Base-by-base conservation (phyloP, 2,113 vertebrate species). In the Riparia riparia region DNA sequence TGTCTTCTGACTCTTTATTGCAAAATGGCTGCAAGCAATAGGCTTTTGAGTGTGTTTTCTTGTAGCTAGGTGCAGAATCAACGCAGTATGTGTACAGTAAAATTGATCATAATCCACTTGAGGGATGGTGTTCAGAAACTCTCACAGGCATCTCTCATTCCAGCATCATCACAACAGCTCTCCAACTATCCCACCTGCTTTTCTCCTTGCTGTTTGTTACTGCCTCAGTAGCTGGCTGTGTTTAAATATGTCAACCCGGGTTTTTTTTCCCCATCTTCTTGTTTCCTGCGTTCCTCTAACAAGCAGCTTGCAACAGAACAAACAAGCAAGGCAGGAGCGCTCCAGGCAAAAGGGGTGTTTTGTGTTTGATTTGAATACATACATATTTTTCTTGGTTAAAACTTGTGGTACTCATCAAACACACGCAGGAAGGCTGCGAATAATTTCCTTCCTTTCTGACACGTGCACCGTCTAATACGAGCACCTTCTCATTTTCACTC, bases 311-410 rank as follows among this genome's bases (percentile, higher is more conserved):
- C 86, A 88, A 95, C 37, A 96, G 90, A 97, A 95, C 96, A 96
- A 97, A 93, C 94, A 91, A 90, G 65, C 89, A 89, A 93, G 66
- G 84, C 84, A 93, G 92, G 74, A 95, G 60, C 1, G 69, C 96
- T 96, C 64, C 72, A 96, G 92, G 95, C 92, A 50, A 94, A 96
- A 93, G 86, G 82, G 69, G 65, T 71, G 61, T 86, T 95, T 94
- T 92, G 90, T 94, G 94, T 96, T 96, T 95, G 88, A 97, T 95
- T 95, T 96, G 96, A 97, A 96, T 96, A 94, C 92, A 95, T 95
- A 96, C 95, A 97, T 96, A 97, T 95, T 94, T 96, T 92, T 89
- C 88, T 94, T 94, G 88, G 82, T 96, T 94, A 94, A 94, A 89
- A 96, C 92, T 94, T 96, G 86, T 89, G 95, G 92, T 95, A 92